Conservation (phyloP, 1,140 invertebrate species). For the Zaprionus vittiger region DNA sequence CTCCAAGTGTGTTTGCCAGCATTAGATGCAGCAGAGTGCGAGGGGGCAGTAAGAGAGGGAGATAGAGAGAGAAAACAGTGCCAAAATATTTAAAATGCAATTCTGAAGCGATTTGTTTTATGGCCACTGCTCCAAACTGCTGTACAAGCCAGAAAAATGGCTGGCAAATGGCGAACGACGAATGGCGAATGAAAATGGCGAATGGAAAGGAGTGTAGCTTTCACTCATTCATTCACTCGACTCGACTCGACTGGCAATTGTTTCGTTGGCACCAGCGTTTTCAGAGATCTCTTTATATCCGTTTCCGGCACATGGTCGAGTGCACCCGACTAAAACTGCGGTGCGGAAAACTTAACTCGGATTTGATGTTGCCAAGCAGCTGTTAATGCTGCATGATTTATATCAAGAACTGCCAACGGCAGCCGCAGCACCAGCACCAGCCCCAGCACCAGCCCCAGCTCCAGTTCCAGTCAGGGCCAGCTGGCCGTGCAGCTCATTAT, state of each 20-base stretch:
- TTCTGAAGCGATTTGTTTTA: conserved; percentile 74
- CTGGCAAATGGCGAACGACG: not conserved
- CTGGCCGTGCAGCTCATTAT: conserved; percentile 58
- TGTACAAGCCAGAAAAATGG: conserved; percentile 10
- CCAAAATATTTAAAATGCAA: conserved; percentile 75
- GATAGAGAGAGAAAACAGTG: conserved; percentile 43
- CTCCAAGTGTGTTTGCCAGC: not conserved
- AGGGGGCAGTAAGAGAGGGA: no score
- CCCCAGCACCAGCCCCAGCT: no score
- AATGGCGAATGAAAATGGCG: not conserved
- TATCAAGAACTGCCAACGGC: conserved; percentile 41
- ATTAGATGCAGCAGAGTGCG: conserved; percentile 6
- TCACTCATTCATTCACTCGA: not conserved
- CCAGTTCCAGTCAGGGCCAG: conserved; percentile 9
- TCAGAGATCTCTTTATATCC: conserved; percentile 54
- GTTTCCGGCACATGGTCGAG: conserved; percentile 47
- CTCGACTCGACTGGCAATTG: conserved; percentile 44
- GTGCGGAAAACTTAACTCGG: conserved; percentile 72
- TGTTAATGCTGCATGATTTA: conserved; percentile 77
- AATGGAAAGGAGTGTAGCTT: not conserved
- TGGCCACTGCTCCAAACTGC: conserved; percentile 32
- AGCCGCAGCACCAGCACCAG: conserved; percentile 14
- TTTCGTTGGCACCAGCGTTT: conserved; percentile 59
- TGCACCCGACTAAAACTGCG: conserved; percentile 41
- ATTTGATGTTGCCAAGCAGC: conserved; percentile 76